Conservation (phyloP, 1,140 invertebrate species). For the Pararge aegeria region DNA sequence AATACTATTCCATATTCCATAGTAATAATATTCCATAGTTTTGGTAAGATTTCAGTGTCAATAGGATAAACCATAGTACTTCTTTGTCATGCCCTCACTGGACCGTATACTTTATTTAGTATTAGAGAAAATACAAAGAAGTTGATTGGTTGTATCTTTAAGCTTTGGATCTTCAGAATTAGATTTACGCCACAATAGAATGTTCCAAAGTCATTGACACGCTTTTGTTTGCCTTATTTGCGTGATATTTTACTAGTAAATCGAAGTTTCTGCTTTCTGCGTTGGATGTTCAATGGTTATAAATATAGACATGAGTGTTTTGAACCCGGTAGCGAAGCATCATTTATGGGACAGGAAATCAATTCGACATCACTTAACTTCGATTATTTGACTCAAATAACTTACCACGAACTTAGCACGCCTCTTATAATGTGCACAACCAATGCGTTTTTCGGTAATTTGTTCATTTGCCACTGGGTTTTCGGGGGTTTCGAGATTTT, state of each 20-base stretch:
- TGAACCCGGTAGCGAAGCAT: conserved; percentile 29
- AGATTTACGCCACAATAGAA: too few relatives aligned
- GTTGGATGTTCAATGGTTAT: conserved; percentile 37
- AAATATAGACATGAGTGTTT: conserved; percentile 58
- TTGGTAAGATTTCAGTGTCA: too few relatives aligned
- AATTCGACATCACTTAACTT: not conserved
- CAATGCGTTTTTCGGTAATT: conserved; percentile 77
- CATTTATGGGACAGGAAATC: not conserved
- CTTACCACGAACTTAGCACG: conserved; percentile 91
- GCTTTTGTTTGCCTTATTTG: conserved; percentile 60
- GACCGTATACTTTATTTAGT: too few relatives aligned
- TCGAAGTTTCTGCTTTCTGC: conserved; percentile 45
- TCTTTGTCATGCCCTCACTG: too few relatives aligned
- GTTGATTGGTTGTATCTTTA: too few relatives aligned
- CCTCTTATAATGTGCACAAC: conserved; percentile 89
- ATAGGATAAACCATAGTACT: too few relatives aligned
- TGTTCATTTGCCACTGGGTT: conserved; percentile 35
- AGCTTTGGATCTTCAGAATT: too few relatives aligned
- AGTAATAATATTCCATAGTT: too few relatives aligned
- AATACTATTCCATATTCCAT: too few relatives aligned
- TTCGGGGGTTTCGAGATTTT: conserved; percentile 21
- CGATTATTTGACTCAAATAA: conserved; percentile 22
- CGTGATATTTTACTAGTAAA: conserved; percentile 34
- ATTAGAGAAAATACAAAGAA: too few relatives aligned
- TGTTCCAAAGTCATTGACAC: conserved; percentile 47